These are phyloP conservation scores for Haliaeetus leucogaster DNA, from an alignment of 2,113 vertebrate genomes.

Conservation along the genomic window DNA sequence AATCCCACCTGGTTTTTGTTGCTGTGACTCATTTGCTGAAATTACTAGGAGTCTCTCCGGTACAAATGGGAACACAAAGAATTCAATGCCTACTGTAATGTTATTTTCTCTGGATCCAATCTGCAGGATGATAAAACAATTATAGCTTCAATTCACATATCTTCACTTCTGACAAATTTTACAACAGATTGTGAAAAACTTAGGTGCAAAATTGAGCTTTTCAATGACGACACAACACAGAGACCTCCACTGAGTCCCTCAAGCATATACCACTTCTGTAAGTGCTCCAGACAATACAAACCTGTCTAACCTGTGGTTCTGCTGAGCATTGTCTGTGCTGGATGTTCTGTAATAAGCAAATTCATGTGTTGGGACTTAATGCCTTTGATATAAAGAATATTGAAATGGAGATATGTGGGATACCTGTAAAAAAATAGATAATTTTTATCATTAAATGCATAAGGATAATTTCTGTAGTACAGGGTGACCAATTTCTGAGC, in stretches of 20 bases:
- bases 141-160: neutral
- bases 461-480: neutral
- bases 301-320: neutral
- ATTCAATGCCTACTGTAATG: neutral
- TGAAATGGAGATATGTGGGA: neutral
- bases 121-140: neutral
- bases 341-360: neutral
- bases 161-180: neutral
- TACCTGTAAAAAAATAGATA: neutral
- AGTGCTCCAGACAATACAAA: neutral
- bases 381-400: neutral
- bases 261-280: neutral
- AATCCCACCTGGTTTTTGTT: neutral
- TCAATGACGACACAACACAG: neutral
- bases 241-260: neutral
- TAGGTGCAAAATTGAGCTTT: neutral
- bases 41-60: neutral
- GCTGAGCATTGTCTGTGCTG: neutral
- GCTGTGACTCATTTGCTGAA: neutral
- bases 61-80: neutral
- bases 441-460: neutral
- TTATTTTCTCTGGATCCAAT: neutral
- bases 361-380: neutral
- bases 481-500: neutral
- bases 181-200: neutral